Percentiles rank a stretch among this genome's conserved stretches.
These are phyloP conservation scores for Tribolium castaneum DNA, from an alignment of 1,140 invertebrate species.

Conservation along the genomic window DNA sequence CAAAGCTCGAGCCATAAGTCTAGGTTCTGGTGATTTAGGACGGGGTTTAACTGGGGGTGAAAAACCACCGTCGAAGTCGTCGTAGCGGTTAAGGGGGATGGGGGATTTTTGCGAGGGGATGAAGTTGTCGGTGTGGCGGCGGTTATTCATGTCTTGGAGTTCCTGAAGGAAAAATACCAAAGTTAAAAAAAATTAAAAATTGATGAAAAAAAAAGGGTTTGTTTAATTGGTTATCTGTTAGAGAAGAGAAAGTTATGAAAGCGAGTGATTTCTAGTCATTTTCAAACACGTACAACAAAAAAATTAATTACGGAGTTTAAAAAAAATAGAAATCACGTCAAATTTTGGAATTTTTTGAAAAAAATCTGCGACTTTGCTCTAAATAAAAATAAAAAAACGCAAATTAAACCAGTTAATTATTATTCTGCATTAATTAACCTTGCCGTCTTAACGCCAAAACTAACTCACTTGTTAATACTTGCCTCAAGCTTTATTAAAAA, in stretches of 20 bases:
- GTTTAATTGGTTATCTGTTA: not conserved
- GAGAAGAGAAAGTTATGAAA: not conserved
- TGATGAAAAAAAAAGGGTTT: no score
- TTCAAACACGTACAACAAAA: no score
- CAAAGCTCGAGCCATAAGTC: conserved; percentile 84
- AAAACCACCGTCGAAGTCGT: conserved; percentile 82
- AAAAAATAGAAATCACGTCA: no score
- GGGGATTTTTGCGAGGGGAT: conserved; percentile 93
- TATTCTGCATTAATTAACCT: no score
- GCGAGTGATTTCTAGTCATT: no score
- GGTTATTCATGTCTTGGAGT: conserved; percentile 89
- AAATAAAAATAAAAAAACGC: no score
- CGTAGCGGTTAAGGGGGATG: conserved; percentile 91
- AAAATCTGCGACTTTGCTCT: no score
- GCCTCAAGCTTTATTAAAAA: not conserved
- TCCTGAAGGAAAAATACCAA: conserved; percentile 66
- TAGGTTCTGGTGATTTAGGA: conserved; percentile 73
- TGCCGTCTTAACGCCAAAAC: no score
- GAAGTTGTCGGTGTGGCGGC: conserved; percentile 91
- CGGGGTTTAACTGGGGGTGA: conserved; percentile 65
- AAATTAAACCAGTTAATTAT: no score
- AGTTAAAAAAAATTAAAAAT: not conserved
- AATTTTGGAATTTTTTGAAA: no score
- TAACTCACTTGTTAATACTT: not conserved
- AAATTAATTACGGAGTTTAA: no score